Evolutionary conservation across 1,140 invertebrate species (phyloP).

Genomic region (Heterodera schachtii): DNA sequence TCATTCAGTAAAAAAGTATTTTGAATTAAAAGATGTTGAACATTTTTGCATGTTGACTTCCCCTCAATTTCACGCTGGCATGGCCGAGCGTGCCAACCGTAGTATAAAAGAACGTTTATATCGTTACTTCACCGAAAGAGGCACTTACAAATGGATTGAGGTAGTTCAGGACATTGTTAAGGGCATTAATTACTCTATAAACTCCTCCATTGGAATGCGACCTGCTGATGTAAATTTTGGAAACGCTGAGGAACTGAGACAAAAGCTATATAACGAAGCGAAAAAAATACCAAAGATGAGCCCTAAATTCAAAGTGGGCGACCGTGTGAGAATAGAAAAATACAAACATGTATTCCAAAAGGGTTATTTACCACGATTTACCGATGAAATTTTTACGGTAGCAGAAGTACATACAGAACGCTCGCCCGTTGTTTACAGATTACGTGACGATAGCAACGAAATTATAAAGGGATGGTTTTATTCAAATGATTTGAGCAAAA

Average conservation of each 20-base stretch:
- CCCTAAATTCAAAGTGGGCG: constrained; percentile 3
- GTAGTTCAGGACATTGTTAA: constrained; percentile 37
- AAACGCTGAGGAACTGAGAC: constrained; percentile 26
- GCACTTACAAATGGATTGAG: constrained; percentile 41
- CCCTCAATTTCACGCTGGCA: constrained; percentile 43
- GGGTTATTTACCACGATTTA: constrained; percentile 32
- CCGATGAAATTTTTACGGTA: constrained; percentile 37
- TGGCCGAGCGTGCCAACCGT: constrained; percentile 45
- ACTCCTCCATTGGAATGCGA: constrained; percentile 31
- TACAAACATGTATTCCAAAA: constrained; percentile 30
- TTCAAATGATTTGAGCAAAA: constrained; percentile 49
- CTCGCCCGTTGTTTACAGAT: constrained; percentile 8
- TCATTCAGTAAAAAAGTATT: constrained; percentile 31
- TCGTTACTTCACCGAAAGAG: constrained; percentile 42
- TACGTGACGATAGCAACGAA: neutral
- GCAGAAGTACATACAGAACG: constrained; percentile 9
- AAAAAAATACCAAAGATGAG: neutral
- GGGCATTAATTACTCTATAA: constrained; percentile 38
- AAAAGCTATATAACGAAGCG: neutral
- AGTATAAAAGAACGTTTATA: constrained; percentile 43
- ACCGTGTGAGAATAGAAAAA: constrained; percentile 32
- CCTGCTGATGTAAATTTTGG: constrained; percentile 33
- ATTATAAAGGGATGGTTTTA: constrained; percentile 28
- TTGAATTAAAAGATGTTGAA: constrained; percentile 32
- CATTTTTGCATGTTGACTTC: constrained; percentile 21